phyloP scores from a whole-genome alignment of 2,113 vertebrate species.

The Macaca nemestrina region DNA sequence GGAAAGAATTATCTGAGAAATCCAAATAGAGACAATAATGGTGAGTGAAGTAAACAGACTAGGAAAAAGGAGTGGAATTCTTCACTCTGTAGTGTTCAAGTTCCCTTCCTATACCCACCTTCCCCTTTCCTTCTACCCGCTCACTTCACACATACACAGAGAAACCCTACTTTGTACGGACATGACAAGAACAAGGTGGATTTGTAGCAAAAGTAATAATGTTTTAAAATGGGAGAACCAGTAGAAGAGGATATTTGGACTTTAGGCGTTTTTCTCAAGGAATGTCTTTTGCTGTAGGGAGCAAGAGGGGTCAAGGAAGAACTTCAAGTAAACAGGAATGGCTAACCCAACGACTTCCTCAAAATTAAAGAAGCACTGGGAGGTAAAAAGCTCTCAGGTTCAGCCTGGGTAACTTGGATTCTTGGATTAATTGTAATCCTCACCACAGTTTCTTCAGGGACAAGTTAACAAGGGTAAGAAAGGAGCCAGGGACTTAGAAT shows the following conservation, averaged over 20 bases:
- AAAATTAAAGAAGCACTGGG: neutral
- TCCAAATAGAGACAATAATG: constrained; percentile 16
- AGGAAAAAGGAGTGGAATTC: neutral
- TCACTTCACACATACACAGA: neutral
- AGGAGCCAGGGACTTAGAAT: neutral
- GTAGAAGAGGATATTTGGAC: neutral
- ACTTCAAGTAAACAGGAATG: neutral
- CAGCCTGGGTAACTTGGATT: neutral
- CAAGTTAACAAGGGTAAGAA: constrained; percentile 27
- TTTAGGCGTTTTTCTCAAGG: neutral
- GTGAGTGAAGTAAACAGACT: neutral
- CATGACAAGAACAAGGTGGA: neutral
- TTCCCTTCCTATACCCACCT: neutral
- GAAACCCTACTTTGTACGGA: neutral
- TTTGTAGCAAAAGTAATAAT: neutral
- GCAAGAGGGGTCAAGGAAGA: neutral
- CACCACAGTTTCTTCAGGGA: constrained; percentile 19
- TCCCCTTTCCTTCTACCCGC: neutral
- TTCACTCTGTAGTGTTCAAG: neutral
- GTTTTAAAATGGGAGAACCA: constrained; percentile 31
- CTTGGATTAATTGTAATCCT: neutral
- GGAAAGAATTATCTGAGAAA: constrained; percentile 33
- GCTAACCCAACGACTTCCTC: constrained; percentile 32
- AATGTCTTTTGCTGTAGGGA: neutral
- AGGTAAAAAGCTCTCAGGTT: neutral